Conservation (phyloP, 2,113 vertebrate species). For the Micronisus gabar region DNA sequence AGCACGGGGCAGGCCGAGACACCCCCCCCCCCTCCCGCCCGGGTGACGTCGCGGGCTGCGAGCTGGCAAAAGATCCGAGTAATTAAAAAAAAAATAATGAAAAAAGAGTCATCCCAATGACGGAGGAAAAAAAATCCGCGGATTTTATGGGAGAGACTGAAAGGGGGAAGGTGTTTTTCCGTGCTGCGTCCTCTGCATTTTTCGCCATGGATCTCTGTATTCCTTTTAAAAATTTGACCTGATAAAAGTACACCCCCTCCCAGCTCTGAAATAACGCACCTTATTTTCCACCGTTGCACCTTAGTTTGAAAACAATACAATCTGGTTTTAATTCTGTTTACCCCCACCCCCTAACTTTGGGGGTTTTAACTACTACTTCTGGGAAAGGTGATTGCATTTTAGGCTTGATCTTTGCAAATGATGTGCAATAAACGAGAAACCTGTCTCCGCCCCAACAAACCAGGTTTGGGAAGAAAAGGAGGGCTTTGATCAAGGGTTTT, state of each 20-base stretch:
- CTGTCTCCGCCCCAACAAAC: background rate
- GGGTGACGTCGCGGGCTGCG: background rate
- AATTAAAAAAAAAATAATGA: background rate
- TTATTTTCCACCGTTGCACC: too few species aligned
- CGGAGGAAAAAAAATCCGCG: background rate
- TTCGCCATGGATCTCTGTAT: background rate
- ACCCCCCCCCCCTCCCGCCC: background rate
- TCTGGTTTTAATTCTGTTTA: too few species aligned
- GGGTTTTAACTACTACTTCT: too few species aligned
- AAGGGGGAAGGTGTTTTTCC: background rate
- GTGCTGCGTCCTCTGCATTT: background rate
- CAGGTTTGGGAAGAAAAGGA: constrained; percentile 8
- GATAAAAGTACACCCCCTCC: background rate
- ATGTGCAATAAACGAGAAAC: too few species aligned
- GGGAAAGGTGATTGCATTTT: too few species aligned
- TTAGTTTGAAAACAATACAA: too few species aligned
- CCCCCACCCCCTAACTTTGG: too few species aligned
- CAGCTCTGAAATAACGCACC: too few species aligned
- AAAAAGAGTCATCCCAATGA: background rate
- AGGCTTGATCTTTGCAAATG: too few species aligned
- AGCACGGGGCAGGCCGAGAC: too few species aligned
- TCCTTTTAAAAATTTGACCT: background rate
- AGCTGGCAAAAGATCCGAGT: background rate
- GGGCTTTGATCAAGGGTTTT: background rate
- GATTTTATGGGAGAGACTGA: background rate